Evolutionary conservation across 2,888 invertebrate species (phyloP).

Genomic region (Tillus elongatus): DNA sequence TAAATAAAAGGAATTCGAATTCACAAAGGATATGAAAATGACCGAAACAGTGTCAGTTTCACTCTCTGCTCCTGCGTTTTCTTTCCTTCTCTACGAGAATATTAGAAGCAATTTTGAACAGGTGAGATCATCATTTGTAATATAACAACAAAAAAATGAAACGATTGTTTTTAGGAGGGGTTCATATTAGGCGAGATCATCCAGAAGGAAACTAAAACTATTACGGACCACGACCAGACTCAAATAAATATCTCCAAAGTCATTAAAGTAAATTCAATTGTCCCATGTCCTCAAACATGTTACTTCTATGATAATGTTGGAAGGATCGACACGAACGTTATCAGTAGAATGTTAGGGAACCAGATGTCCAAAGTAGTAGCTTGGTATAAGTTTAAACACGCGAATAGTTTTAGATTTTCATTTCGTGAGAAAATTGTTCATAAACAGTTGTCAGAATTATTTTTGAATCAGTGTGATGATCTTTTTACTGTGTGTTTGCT

Average conservation of each 20-base stretch:
- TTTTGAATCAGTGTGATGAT: conserved; percentile 48
- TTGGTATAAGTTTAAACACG: conserved; percentile 57
- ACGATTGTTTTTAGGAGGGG: conserved; percentile 44
- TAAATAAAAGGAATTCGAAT: too few species aligned
- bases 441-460: conserved; percentile 51
- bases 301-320: conserved; percentile 52
- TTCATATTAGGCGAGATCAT: conserved; percentile 58
- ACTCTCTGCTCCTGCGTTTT: conserved; percentile 53
- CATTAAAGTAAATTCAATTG: conserved; percentile 52
- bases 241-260: conserved; percentile 52
- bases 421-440: conserved; percentile 56
- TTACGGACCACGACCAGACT: conserved; percentile 59
- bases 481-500: conserved; percentile 55
- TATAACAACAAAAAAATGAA: conserved; percentile 10
- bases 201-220: conserved; percentile 54
- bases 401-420: conserved; percentile 48
- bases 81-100: conserved; percentile 60
- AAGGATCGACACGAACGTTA: conserved; percentile 47
- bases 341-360: conserved; percentile 46
- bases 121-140: conserved; percentile 36
- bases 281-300: conserved; percentile 51
- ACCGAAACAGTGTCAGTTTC: conserved; percentile 31
- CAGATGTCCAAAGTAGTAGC: conserved; percentile 53
- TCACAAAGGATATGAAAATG: too few species aligned
- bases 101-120: conserved; percentile 51